Evolutionary conservation across 2,888 invertebrate genomes (phyloP).

Genomic region (Lochmaea capreae): DNA sequence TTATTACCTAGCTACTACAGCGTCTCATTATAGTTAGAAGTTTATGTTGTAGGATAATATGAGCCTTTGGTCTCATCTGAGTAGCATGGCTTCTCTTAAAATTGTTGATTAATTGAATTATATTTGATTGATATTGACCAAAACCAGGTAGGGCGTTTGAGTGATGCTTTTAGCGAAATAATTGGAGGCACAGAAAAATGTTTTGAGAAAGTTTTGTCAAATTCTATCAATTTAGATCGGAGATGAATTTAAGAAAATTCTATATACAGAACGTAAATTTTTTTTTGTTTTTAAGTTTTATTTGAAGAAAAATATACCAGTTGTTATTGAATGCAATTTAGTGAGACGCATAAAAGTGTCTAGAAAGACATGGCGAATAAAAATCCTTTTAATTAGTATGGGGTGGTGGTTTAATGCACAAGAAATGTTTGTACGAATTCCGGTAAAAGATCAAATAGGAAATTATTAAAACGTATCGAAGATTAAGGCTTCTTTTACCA

Average conservation of each 20-base stretch:
- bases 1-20: background rate
- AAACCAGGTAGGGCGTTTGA: slow-evolving; percentile 43
- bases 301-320: no score
- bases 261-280: background rate
- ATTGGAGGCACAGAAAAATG: slow-evolving; percentile 5
- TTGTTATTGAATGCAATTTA: background rate
- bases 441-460: slow-evolving; percentile 58
- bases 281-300: no score
- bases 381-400: slow-evolving; percentile 37
- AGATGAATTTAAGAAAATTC: no score
- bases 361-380: background rate
- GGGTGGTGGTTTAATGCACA: slow-evolving; percentile 36
- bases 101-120: slow-evolving; percentile 43
- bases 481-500: slow-evolving; percentile 59
- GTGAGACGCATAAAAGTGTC: background rate
- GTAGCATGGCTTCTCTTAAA: slow-evolving; percentile 38
- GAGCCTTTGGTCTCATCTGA: slow-evolving; percentile 11
- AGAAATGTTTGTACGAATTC: slow-evolving; percentile 39
- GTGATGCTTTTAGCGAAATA: slow-evolving; percentile 41
- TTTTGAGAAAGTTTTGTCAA: background rate
- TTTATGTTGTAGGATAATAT: slow-evolving; percentile 24
- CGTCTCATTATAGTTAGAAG: background rate
- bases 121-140: slow-evolving; percentile 47
- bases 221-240: background rate
- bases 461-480: slow-evolving; percentile 62